phyloP scores from a whole-genome alignment of 2,113 vertebrate species.

The Barbus barbus region DNA sequence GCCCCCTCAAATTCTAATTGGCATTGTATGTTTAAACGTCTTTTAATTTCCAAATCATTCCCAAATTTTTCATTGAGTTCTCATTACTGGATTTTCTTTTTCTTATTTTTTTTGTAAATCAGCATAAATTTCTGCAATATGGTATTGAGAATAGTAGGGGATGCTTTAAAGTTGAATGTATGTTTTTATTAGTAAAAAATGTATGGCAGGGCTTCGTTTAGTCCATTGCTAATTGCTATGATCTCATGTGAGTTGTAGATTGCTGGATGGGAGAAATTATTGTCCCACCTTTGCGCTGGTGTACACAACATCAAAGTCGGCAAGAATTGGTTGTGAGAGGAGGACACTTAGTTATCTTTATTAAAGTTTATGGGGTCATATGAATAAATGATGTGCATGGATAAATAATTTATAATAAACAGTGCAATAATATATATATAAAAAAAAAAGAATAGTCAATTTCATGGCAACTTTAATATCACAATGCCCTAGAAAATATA shows the following conservation, averaged over 20 bases:
- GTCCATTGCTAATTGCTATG: neutral
- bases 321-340: neutral
- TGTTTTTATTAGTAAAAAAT: too few relatives aligned
- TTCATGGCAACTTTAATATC: neutral
- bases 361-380: neutral
- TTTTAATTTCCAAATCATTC: neutral
- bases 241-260: neutral
- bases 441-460: neutral
- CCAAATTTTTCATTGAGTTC: neutral
- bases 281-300: neutral
- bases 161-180: neutral
- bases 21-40: neutral
- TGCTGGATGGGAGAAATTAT: neutral
- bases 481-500: neutral
- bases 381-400: neutral
- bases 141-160: neutral
- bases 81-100: neutral
- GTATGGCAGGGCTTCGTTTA: neutral
- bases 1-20: neutral
- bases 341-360: neutral
- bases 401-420: neutral
- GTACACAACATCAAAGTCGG: neutral
- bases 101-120: neutral
- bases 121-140: neutral
- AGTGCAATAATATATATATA: neutral